Evolutionary conservation across 2,113 vertebrate genomes (phyloP).

Genomic region (Mustelus asterias): DNA sequence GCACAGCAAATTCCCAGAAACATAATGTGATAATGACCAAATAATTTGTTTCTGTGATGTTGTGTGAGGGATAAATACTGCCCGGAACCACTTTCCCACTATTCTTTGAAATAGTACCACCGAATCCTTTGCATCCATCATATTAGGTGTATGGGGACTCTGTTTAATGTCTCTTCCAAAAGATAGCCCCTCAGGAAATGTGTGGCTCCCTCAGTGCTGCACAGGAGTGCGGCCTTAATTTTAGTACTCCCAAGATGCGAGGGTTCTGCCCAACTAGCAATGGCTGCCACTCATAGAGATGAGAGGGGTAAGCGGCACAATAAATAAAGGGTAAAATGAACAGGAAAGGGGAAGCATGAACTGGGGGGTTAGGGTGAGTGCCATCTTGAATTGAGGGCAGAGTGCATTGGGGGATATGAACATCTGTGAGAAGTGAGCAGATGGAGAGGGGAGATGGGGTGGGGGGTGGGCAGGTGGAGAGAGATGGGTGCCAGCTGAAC

Average conservation of each 20-base stretch:
- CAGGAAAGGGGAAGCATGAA: background rate
- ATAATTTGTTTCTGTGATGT: background rate
- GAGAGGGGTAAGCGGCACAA: background rate
- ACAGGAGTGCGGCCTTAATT: background rate
- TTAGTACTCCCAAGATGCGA: no score
- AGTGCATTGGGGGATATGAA: background rate
- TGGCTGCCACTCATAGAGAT: no score
- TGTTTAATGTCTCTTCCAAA: background rate
- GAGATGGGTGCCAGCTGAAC: background rate
- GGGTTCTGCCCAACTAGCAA: no score
- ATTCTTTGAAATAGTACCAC: background rate
- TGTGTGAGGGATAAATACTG: background rate
- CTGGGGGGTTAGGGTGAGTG: background rate
- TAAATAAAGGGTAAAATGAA: background rate
- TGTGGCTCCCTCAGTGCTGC: background rate
- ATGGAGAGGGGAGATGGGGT: background rate
- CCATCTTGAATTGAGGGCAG: background rate
- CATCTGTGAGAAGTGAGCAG: background rate
- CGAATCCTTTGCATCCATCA: background rate
- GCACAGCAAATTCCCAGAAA: background rate
- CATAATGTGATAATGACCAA: background rate
- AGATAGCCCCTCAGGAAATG: background rate
- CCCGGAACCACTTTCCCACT: background rate
- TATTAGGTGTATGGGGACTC: background rate
- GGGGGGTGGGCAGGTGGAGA: background rate